Conservation (phyloP, 2,888 invertebrate species). For the Chrysopilus asiliformis region DNA sequence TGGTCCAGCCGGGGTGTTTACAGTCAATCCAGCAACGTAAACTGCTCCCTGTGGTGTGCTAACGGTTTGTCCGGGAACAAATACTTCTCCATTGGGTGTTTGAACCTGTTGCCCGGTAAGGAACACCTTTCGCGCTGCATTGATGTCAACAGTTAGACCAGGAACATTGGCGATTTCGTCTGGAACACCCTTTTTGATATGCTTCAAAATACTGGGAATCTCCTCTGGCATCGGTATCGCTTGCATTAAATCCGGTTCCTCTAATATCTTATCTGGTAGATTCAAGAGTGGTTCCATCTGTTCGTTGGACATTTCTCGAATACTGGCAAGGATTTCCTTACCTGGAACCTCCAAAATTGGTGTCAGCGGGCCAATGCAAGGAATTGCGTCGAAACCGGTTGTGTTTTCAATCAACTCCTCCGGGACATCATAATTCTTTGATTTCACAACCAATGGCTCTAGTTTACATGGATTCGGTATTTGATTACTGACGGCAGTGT, state of each 20-base stretch:
- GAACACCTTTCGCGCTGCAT: conserved; percentile 50
- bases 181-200: conserved; percentile 44
- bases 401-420: conserved; percentile 41
- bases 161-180: conserved; percentile 47
- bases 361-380: conserved; percentile 47
- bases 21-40: conserved; percentile 61
- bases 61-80: conserved; percentile 63
- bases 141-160: conserved; percentile 49
- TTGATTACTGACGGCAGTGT: conserved; percentile 36
- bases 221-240: conserved; percentile 48
- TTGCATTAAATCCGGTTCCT: conserved; percentile 16
- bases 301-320: conserved; percentile 41
- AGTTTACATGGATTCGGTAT: conserved; percentile 40
- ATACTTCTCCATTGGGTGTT: conserved; percentile 54
- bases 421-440: conserved; percentile 38
- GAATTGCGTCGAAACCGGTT: conserved; percentile 44
- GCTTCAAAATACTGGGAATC: conserved; percentile 48
- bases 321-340: conserved; percentile 10
- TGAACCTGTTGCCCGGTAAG: conserved; percentile 58
- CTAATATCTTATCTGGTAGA: conserved; percentile 44
- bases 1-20: conserved; percentile 52
- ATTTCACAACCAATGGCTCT: conserved; percentile 24
- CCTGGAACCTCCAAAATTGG: conserved; percentile 42
- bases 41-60: conserved; percentile 51
- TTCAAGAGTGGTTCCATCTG: conserved; percentile 39